phyloP scores from a whole-genome alignment of 1,140 invertebrate species.

The Bombus turneri region DNA sequence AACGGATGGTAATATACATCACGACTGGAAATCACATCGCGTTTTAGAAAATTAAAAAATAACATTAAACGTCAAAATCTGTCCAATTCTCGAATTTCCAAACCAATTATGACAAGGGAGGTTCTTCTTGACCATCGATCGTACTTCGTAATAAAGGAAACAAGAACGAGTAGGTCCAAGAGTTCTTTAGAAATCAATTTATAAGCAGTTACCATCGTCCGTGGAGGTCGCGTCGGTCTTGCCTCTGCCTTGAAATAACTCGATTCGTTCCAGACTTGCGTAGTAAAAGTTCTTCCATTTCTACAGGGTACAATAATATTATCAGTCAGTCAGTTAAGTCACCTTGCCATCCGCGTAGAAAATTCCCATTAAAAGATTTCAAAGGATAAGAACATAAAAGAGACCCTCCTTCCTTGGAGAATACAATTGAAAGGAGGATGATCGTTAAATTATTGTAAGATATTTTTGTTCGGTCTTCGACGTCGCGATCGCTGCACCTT shows the following conservation, averaged over 20 bases:
- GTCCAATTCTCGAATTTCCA: neutral
- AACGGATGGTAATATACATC: too few relatives aligned
- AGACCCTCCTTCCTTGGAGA: neutral
- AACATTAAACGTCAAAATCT: neutral
- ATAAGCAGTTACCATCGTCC: slow-evolving; percentile 16
- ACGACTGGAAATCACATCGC: too few relatives aligned
- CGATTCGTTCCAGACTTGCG: slow-evolving; percentile 41
- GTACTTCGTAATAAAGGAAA: slow-evolving; percentile 8
- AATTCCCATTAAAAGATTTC: slow-evolving; percentile 66
- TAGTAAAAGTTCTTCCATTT: slow-evolving; percentile 57
- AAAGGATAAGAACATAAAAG: slow-evolving; percentile 54
- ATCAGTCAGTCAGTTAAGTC: slow-evolving; percentile 64
- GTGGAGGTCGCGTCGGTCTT: neutral
- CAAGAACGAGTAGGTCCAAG: neutral
- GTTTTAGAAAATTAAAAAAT: too few relatives aligned
- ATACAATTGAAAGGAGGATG: neutral
- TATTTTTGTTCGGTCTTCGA: slow-evolving; percentile 45
- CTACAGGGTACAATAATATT: slow-evolving; percentile 62
- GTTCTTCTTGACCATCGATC: neutral
- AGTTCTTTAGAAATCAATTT: slow-evolving; percentile 53
- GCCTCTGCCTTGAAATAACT: slow-evolving; percentile 39
- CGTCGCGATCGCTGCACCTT: slow-evolving; percentile 7
- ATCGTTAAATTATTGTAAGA: slow-evolving; percentile 59
- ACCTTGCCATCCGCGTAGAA: slow-evolving; percentile 42
- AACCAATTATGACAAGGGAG: neutral